These are phyloP conservation scores for Trachelipus rathkii DNA, from an alignment of 1,140 invertebrate species.

Conservation along the genomic window DNA sequence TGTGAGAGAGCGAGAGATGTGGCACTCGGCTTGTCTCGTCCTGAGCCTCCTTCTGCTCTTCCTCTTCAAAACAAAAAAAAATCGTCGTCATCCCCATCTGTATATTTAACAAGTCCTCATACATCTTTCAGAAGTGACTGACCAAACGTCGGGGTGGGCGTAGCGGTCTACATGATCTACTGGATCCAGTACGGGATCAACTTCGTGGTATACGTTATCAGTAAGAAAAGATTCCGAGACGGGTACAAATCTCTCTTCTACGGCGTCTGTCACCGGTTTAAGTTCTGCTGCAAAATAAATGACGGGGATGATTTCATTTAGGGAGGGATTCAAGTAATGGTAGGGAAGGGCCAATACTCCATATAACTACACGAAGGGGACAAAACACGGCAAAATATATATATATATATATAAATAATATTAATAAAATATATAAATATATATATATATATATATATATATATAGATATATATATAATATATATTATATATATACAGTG, in stretches of 20 bases:
- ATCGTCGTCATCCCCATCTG: constrained; percentile 12
- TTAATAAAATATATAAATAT: background rate
- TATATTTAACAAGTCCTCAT: constrained; percentile 2
- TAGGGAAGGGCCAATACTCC: background rate
- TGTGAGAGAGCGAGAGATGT: background rate
- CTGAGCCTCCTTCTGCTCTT: constrained; percentile 5
- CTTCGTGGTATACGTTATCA: background rate
- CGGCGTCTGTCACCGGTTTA: background rate
- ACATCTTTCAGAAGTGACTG: background rate
- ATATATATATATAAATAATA: background rate
- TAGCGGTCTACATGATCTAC: background rate
- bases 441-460: constrained; percentile 12
- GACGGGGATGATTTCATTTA: background rate
- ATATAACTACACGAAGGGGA: background rate
- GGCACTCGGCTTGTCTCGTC: background rate
- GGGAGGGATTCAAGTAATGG: background rate
- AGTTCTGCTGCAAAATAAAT: background rate
- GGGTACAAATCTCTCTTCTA: background rate
- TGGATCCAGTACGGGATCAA: constrained; percentile 16
- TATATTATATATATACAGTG: background rate
- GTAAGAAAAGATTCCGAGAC: background rate
- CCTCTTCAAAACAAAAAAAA: too few relatives aligned
- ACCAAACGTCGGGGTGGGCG: background rate
- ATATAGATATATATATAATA: constrained; percentile 11
- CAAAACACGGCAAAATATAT: background rate